Percentiles rank a stretch among this genome's conserved stretches.
Conservation (phyloP, 2,797 vertebrate genomes). For the Discoglossus pictus region DNA sequence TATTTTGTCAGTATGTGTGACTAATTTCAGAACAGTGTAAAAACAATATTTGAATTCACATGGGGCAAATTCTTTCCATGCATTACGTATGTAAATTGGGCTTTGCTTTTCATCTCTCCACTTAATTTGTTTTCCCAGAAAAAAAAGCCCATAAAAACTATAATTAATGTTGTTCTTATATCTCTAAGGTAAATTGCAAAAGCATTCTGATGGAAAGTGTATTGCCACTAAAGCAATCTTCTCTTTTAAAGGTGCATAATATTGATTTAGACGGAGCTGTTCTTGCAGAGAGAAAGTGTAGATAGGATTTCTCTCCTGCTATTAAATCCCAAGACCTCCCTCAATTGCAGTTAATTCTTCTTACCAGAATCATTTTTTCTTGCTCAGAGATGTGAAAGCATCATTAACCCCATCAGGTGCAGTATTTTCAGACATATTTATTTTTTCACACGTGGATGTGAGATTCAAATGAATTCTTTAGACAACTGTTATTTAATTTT, state of each 20-base stretch:
- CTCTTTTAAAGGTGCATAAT: slow-evolving; percentile 39
- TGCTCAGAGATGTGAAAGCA: not conserved
- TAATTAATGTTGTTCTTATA: slow-evolving; percentile 49
- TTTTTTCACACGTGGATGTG: too few species aligned
- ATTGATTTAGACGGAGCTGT: slow-evolving; percentile 42
- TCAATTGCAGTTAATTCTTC: slow-evolving; percentile 20
- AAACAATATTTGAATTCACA: slow-evolving; percentile 14
- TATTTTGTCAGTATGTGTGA: not conserved
- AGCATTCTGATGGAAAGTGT: slow-evolving; percentile 41
- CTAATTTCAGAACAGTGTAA: slow-evolving; percentile 1
- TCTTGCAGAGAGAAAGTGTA: slow-evolving; percentile 29
- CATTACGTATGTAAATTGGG: slow-evolving; percentile 38
- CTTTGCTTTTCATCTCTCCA: slow-evolving; percentile 29
- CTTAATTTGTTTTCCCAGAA: slow-evolving; percentile 37
- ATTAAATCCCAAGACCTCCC: slow-evolving; percentile 23
- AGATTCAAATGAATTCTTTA: too few species aligned
- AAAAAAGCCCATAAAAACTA: slow-evolving; percentile 40
- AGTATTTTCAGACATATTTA: too few species aligned
- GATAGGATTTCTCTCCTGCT: slow-evolving; percentile 24
- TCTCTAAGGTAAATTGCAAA: slow-evolving; percentile 50
- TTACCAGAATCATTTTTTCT: slow-evolving; percentile 12
- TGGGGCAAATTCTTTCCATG: slow-evolving; percentile 15
- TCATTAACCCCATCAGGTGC: not conserved
- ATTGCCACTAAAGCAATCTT: slow-evolving; percentile 29
- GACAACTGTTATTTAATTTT: too few species aligned